phyloP scores from a whole-genome alignment of 2,888 invertebrate genomes.

The Ferdinandea cuprea region DNA sequence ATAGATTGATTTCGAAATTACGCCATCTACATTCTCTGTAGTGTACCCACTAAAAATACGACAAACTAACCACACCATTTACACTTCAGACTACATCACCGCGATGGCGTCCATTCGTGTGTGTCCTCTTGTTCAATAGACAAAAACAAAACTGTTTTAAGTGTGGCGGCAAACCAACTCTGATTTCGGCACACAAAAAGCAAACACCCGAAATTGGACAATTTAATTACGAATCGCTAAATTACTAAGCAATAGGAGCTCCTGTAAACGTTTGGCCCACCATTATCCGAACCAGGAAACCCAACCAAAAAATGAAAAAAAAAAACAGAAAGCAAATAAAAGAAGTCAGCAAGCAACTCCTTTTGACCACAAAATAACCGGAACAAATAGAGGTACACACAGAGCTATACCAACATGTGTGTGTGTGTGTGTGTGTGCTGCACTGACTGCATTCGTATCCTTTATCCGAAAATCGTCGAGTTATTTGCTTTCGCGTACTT shows the following conservation, averaged over 20 bases:
- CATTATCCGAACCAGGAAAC: background rate
- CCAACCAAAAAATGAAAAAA: slow-evolving; percentile 2
- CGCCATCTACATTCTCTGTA: too few relatives aligned
- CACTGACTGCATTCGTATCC: background rate
- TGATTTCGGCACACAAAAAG: background rate
- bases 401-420: background rate
- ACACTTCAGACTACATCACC: too few relatives aligned
- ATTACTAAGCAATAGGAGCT: background rate
- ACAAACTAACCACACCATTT: too few relatives aligned
- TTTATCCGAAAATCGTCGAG: too few relatives aligned
- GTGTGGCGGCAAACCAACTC: background rate
- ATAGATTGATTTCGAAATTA: too few relatives aligned
- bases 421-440: too few relatives aligned
- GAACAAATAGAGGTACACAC: background rate
- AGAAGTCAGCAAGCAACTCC: background rate
- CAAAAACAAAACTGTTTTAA: slow-evolving; percentile 19
- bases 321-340: slow-evolving; percentile 2
- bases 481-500: slow-evolving; percentile 25
- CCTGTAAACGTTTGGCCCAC: background rate
- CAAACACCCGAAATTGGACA: slow-evolving; percentile 6
- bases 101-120: background rate
- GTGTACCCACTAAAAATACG: too few relatives aligned
- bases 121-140: slow-evolving; percentile 22
- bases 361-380: too few relatives aligned
- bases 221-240: slow-evolving; percentile 35